Conservation (phyloP, 2,113 vertebrate genomes). For the Neotragus pygmaeus region DNA sequence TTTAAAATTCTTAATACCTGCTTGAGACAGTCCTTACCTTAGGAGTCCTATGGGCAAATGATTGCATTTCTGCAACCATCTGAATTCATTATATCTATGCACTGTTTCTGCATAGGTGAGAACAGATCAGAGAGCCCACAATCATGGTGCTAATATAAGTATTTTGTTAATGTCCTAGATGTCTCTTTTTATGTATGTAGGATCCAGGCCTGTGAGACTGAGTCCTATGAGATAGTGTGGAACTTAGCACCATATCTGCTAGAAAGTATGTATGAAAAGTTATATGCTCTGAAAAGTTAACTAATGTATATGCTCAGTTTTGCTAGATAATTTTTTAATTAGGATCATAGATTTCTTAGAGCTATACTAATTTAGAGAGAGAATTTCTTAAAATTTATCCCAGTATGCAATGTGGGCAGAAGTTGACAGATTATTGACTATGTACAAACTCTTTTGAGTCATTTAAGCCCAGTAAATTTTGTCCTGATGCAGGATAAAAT, state of each 20-base stretch:
- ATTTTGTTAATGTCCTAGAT: not conserved
- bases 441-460: not conserved
- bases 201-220: not conserved
- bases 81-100: not conserved
- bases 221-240: not conserved
- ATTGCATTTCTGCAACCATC: not conserved
- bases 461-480: not conserved
- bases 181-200: not conserved
- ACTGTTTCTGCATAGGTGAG: not conserved
- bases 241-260: not conserved
- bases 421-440: not conserved
- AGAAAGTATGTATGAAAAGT: not conserved
- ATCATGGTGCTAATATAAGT: not conserved
- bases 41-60: not conserved
- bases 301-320: not conserved
- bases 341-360: not conserved
- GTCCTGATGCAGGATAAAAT: not conserved
- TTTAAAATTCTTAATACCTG: slow-evolving; percentile 24
- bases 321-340: not conserved
- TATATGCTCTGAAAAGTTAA: not conserved
- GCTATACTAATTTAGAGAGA: not conserved
- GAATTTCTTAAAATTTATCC: slow-evolving; percentile 15
- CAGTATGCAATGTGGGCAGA: not conserved
- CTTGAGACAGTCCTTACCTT: not conserved
- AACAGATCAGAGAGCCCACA: not conserved